Evolutionary conservation across 2,888 invertebrate genomes (phyloP), one percentile per base, ranked within the genome.

Genomic region (Drosophila putrida): DNA sequence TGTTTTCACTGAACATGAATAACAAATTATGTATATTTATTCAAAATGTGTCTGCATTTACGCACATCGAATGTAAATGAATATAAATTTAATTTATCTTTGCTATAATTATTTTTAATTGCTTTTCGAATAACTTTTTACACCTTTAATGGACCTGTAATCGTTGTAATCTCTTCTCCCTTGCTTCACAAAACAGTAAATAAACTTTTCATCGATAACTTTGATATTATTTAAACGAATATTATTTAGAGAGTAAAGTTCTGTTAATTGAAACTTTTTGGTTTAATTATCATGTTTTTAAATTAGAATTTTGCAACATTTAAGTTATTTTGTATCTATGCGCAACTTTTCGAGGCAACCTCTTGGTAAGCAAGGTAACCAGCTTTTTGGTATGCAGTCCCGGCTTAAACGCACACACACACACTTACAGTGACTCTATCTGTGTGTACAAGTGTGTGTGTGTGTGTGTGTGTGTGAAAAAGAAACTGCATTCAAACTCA

Each of bases 401-500:
- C 36, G 63, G 65, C 75, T 68, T 50, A 13, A 20, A 20, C 71
- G 51, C 39, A 43, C 59, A 50, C 47, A 68, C 35, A 73, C 50
- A 61, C 36, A 15, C 43, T 43, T 20, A 63, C 9, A 25, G 65
- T 44, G 13, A 47, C 43, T 11, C 25, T 25, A 25, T 6, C 25
- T n/a, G 27, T 61, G 44, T 58, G 41, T 63, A 10, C 43, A n/a
- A n/a, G 20, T 25, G 10, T 35, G 60, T 54, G 46, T 65, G 57
- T 66, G 58, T 51, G 49, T 47, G 46, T 65, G 57, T 66, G 63
- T 51, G 53, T 49, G 57, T 61, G 50, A 70, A 81, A 69, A 75
- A 80, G 71, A 79, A 85, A 82, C 82, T 82, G 86, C 82, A 82
- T 76, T 76, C 62, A 72, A 78, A 71, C 66, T 79, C 79, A 83